Conservation (phyloP, 2,888 invertebrate species). For the Drosophila acutilabella region DNA sequence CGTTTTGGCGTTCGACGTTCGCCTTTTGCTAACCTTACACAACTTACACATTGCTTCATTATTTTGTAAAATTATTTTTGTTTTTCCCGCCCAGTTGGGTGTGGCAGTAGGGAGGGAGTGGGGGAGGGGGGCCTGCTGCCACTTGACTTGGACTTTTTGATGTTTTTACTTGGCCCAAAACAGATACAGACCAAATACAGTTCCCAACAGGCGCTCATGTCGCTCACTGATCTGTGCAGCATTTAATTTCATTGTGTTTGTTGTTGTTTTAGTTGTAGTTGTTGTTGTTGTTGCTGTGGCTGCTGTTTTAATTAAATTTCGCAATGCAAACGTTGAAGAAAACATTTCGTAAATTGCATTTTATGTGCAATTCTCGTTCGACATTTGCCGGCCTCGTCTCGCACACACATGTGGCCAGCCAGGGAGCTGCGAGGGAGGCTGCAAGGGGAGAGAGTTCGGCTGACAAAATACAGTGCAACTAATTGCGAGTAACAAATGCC, state of each 20-base stretch:
- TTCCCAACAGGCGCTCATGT: conserved; percentile 70
- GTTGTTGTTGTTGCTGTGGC: conserved; percentile 51
- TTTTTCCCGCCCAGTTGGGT: background rate
- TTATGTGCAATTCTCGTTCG: conserved; percentile 77
- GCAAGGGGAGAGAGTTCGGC: conserved; percentile 36
- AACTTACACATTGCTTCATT: conserved; percentile 75
- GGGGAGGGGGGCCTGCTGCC: conserved; percentile 48
- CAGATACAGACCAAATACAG: conserved; percentile 54
- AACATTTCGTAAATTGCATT: conserved; percentile 81
- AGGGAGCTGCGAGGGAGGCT: background rate
- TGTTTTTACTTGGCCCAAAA: conserved; percentile 71
- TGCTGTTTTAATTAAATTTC: conserved; percentile 75
- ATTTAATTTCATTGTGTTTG: conserved; percentile 72
- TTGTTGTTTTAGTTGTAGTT: conserved; percentile 45
- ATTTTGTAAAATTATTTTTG: conserved; percentile 54
- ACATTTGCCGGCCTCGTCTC: conserved; percentile 63
- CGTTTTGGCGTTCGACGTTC: conserved; percentile 13
- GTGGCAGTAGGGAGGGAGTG: background rate
- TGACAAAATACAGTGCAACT: conserved; percentile 74
- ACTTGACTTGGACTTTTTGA: conserved; percentile 79
- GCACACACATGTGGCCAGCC: conserved; percentile 5
- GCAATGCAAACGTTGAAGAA: conserved; percentile 78
- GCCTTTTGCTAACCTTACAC: conserved; percentile 29
- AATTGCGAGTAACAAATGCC: conserved; percentile 81
- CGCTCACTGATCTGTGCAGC: conserved; percentile 75